These are phyloP conservation scores for Mormyrus proboscirostris DNA, from an alignment of 2,797 vertebrate genomes.

Conservation along the genomic window DNA sequence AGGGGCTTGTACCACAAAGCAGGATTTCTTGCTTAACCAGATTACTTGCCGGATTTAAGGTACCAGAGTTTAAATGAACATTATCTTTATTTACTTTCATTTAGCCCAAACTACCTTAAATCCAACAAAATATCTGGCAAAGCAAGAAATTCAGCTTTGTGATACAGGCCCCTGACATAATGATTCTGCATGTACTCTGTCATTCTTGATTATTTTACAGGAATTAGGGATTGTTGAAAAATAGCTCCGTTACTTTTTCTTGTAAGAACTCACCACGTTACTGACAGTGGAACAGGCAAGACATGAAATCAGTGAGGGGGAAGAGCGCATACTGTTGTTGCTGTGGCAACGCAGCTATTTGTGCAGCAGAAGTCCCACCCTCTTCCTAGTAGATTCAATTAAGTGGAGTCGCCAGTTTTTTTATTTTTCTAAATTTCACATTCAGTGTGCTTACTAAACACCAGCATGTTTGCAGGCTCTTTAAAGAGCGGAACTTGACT, in stretches of 20 bases:
- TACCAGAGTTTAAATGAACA: background rate
- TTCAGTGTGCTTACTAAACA: background rate
- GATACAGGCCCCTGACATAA: background rate
- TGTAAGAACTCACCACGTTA: slow-evolving; percentile 20
- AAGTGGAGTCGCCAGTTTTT: slow-evolving; percentile 36
- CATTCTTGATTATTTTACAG: background rate
- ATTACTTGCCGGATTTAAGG: background rate
- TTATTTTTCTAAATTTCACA: slow-evolving; percentile 24
- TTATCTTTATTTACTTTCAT: background rate
- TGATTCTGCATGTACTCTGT: background rate
- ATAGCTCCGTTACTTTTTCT: slow-evolving; percentile 44
- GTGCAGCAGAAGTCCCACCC: slow-evolving; percentile 25
- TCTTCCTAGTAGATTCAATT: slow-evolving; percentile 43
- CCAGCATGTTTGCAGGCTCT: background rate
- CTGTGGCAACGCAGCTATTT: slow-evolving; percentile 43
- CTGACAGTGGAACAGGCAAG: slow-evolving; percentile 11
- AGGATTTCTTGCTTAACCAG: background rate
- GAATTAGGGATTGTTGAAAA: slow-evolving; percentile 14
- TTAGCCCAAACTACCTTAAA: background rate
- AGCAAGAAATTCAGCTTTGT: background rate
- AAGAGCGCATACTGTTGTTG: slow-evolving; percentile 35
- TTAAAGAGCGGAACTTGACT: background rate
- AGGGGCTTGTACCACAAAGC: background rate
- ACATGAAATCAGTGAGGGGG: background rate
- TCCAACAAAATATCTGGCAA: background rate